phyloP scores from a whole-genome alignment of 2,113 vertebrate species.

The Gracilinanus agilis region DNA sequence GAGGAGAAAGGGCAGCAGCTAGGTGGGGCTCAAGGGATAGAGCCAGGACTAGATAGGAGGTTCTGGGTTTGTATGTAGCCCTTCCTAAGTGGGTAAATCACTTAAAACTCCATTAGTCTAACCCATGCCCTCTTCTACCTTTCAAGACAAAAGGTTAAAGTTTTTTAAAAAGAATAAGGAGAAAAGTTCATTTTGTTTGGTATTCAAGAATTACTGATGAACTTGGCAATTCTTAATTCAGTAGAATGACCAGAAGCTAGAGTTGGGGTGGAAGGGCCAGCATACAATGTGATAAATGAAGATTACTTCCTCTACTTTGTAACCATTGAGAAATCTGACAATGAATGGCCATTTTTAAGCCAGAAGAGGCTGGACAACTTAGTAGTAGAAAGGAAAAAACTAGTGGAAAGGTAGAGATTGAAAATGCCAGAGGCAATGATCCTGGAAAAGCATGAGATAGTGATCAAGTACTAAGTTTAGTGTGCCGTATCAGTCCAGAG shows the following conservation, averaged over 20 bases:
- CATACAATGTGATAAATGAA: neutral
- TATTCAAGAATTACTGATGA: neutral
- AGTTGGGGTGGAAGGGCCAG: neutral
- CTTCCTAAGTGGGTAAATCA: too few species aligned
- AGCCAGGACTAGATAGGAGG: too few species aligned
- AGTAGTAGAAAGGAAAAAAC: neutral
- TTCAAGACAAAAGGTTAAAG: too few species aligned
- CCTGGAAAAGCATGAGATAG: neutral
- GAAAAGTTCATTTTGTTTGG: neutral
- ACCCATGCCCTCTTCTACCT: neutral
- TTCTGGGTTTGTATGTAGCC: neutral
- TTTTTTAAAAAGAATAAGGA: neutral
- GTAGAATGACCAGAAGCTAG: neutral
- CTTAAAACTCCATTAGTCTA: neutral
- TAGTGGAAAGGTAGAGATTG: neutral
- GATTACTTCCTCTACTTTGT: neutral
- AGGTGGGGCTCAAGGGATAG: neutral
- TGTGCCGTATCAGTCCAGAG: neutral
- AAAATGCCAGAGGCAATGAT: neutral
- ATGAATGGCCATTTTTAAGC: neutral
- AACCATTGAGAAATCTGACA: neutral
- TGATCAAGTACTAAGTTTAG: neutral
- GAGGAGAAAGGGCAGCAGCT: neutral
- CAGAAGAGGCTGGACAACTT: neutral
- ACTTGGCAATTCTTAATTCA: neutral